These are phyloP conservation scores for Drosophila busckii DNA, from an alignment of 1,140 invertebrate species.

Conservation along the genomic window DNA sequence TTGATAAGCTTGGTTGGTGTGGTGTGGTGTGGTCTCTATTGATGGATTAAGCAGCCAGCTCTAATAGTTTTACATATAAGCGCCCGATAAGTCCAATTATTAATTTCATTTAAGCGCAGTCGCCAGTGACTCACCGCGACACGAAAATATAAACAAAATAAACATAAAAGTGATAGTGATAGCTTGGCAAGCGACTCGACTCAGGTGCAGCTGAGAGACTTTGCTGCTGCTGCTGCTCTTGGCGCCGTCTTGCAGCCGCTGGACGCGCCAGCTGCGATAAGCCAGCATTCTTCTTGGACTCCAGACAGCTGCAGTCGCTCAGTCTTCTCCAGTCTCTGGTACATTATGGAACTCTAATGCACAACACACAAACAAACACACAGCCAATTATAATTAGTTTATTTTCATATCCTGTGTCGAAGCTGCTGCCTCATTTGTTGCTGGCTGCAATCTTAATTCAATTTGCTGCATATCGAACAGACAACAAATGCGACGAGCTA, in stretches of 20 bases:
- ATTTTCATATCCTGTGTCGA: constrained; percentile 74
- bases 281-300: constrained; percentile 61
- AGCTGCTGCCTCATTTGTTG: constrained; percentile 67
- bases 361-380: constrained; percentile 14
- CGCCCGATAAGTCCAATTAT: constrained; percentile 65
- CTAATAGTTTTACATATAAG: constrained; percentile 34
- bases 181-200: constrained; percentile 3
- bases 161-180: constrained; percentile 50
- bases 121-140: constrained; percentile 56
- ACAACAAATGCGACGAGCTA: constrained; percentile 14
- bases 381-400: constrained; percentile 72
- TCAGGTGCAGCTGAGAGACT: constrained; percentile 34
- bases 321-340: constrained; percentile 8
- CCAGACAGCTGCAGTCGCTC: constrained; percentile 35
- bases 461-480: constrained; percentile 58
- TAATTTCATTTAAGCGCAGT: constrained; percentile 50
- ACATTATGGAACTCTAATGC: constrained; percentile 41
- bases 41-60: constrained; percentile 47
- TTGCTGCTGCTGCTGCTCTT: constrained; percentile 3
- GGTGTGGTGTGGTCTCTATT: constrained; percentile 45
- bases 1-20: constrained; percentile 10
- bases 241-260: constrained; percentile 53
- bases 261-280: constrained; percentile 65
- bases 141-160: constrained; percentile 14
- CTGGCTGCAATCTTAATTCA: constrained; percentile 76